phyloP scores from a whole-genome alignment of 2,113 vertebrate genomes.

The Podilymbus podiceps region DNA sequence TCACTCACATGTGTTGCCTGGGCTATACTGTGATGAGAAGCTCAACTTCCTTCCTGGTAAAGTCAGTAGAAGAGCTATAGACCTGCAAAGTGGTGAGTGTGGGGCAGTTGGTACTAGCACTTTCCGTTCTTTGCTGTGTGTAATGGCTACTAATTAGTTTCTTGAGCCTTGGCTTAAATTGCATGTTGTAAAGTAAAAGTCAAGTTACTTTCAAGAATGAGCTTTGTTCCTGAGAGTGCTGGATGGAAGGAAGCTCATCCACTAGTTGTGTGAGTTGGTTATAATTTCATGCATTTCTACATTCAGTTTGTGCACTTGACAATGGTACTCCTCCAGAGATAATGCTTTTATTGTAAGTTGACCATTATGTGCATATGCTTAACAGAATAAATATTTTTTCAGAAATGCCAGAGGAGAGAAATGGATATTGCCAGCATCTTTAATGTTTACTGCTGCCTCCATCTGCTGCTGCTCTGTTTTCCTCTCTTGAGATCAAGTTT shows the following conservation, averaged over 20 bases:
- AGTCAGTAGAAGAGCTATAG: not conserved
- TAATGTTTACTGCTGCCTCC: not conserved
- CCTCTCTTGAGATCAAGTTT: not conserved
- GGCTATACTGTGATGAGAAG: not conserved
- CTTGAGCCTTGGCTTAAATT: not conserved
- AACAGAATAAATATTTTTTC: not conserved
- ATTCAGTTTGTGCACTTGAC: not conserved
- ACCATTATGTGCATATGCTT: not conserved
- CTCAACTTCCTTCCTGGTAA: not conserved
- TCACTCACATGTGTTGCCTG: not conserved
- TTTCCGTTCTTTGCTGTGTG: not conserved
- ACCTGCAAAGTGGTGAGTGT: not conserved
- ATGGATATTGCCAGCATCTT: not conserved
- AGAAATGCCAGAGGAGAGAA: not conserved
- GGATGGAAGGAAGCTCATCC: not conserved
- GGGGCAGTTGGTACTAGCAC: not conserved
- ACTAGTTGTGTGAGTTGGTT: not conserved
- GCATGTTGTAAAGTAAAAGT: not conserved
- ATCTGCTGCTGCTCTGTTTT: slow-evolving; percentile 16
- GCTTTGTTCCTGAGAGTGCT: not conserved
- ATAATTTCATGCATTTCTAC: not conserved
- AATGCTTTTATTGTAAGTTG: not conserved
- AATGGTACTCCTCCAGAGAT: not conserved
- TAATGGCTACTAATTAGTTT: not conserved
- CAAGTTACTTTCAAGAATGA: not conserved